Evolutionary conservation across 2,888 invertebrate species (phyloP).

Genomic region (Leptopilina myrica): DNA sequence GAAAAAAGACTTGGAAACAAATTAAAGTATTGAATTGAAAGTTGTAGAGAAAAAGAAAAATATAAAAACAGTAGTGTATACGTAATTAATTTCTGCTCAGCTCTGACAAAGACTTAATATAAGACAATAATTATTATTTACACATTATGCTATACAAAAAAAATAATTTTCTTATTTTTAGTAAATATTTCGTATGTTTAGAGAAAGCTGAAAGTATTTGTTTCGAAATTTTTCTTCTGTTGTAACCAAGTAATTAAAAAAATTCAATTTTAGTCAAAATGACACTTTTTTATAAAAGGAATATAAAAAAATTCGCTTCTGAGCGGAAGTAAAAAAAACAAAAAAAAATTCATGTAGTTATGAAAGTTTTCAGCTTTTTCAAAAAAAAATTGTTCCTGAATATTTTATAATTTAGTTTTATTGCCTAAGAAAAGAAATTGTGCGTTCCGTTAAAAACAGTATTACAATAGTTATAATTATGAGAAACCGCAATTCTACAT

Average conservation of each 20-base stretch:
- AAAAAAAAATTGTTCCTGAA: background rate
- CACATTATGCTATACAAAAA: background rate
- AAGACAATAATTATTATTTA: conserved; percentile 13
- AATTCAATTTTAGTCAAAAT: too few species aligned
- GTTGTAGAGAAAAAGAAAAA: too few species aligned
- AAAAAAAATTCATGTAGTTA: background rate
- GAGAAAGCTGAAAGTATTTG: conserved; percentile 9
- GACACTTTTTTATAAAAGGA: background rate
- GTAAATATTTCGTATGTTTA: background rate
- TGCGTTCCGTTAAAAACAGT: conserved; percentile 22
- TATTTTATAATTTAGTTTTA: conserved; percentile 1
- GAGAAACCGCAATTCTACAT: background rate
- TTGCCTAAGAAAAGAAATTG: background rate
- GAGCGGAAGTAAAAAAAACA: background rate
- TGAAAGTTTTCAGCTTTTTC: background rate
- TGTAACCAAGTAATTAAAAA: too few species aligned
- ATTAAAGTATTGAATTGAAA: background rate
- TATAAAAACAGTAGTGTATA: background rate
- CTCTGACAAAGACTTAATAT: background rate
- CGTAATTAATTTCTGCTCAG: conserved; percentile 1
- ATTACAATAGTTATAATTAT: conserved; percentile 13
- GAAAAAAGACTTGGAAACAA: background rate
- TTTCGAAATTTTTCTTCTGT: background rate
- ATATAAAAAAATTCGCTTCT: background rate
- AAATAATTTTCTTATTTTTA: background rate